phyloP scores from a whole-genome alignment of 2,888 invertebrate species.

The Ligdia adustata region DNA sequence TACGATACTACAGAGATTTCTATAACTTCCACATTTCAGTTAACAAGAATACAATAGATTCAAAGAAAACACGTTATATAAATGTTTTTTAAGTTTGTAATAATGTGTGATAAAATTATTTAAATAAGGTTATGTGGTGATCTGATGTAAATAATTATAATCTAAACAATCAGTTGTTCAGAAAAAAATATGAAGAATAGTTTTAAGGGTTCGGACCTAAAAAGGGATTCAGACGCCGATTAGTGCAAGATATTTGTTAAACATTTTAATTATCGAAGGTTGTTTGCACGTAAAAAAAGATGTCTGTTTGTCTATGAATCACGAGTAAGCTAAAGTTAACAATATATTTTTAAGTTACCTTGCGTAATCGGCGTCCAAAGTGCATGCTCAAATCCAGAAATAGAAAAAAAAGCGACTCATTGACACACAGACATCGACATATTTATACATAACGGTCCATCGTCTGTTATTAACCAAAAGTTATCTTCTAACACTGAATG shows the following conservation, averaged over 20 bases:
- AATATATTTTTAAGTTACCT: constrained; percentile 29
- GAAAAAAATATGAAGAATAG: constrained; percentile 9
- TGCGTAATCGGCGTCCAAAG: constrained; percentile 65
- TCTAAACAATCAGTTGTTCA: not conserved
- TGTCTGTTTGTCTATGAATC: constrained; percentile 55
- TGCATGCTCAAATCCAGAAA: constrained; percentile 64
- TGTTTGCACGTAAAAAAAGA: too few relatives aligned
- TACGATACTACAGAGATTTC: too few relatives aligned
- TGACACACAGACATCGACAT: constrained; percentile 75
- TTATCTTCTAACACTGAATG: constrained; percentile 56
- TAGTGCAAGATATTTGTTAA: constrained; percentile 34
- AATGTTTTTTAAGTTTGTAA: too few relatives aligned
- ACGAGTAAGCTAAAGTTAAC: constrained; percentile 11
- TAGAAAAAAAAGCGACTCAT: constrained; percentile 68
- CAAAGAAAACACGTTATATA: too few relatives aligned
- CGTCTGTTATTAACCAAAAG: constrained; percentile 47
- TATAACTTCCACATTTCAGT: too few relatives aligned
- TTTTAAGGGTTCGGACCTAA: constrained; percentile 30
- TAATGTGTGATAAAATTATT: too few relatives aligned
- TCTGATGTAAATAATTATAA: too few relatives aligned
- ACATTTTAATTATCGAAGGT: constrained; percentile 8
- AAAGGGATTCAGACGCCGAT: constrained; percentile 35
- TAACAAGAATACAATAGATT: too few relatives aligned
- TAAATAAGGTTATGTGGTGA: too few relatives aligned
- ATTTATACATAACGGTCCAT: constrained; percentile 50